A percentile compares a stretch with the other conserved stretches of the same genome.
phyloP scores from a whole-genome alignment of 2,888 invertebrate genomes.

The Stenichneumon culpator region DNA sequence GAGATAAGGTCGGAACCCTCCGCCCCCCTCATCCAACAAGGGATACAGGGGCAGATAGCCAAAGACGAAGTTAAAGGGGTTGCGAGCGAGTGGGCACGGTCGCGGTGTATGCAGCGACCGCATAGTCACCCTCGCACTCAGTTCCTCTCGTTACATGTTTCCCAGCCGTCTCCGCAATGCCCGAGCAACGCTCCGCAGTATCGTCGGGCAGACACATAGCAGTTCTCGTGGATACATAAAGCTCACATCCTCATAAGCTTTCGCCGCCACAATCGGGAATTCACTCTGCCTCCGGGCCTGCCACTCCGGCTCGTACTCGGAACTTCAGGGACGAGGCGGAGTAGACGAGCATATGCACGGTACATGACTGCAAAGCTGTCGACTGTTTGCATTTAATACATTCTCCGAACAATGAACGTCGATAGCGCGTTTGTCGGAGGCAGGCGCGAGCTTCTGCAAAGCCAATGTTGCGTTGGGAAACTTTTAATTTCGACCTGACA shows the following conservation, averaged over 20 bases:
- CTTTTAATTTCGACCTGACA: not conserved
- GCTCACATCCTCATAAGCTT: conserved; percentile 5
- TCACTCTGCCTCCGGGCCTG: conserved; percentile 45
- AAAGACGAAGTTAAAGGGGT: conserved; percentile 4
- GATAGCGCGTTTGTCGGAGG: conserved; percentile 61
- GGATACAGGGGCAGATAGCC: not conserved
- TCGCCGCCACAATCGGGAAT: conserved; percentile 48
- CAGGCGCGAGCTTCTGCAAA: not conserved
- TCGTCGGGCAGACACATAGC: not conserved
- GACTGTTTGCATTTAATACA: conserved; percentile 30
- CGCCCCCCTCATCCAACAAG: not conserved
- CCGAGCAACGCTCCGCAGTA: conserved; percentile 16
- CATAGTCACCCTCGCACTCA: conserved; percentile 20
- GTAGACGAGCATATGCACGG: conserved; percentile 20
- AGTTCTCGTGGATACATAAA: conserved; percentile 13
- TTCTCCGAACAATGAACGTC: conserved; percentile 68
- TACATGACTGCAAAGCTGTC: conserved; percentile 38
- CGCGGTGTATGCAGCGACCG: conserved; percentile 16
- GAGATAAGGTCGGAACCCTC: not conserved
- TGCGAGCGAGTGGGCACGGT: not conserved
- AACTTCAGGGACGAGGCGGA: conserved; percentile 23
- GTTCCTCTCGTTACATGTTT: conserved; percentile 36
- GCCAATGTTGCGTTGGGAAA: not conserved
- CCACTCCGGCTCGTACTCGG: conserved; percentile 27
- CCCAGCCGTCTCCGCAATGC: conserved; percentile 28